phyloP scores from a whole-genome alignment of 2,888 invertebrate genomes.

The Callosobruchus maculatus region DNA sequence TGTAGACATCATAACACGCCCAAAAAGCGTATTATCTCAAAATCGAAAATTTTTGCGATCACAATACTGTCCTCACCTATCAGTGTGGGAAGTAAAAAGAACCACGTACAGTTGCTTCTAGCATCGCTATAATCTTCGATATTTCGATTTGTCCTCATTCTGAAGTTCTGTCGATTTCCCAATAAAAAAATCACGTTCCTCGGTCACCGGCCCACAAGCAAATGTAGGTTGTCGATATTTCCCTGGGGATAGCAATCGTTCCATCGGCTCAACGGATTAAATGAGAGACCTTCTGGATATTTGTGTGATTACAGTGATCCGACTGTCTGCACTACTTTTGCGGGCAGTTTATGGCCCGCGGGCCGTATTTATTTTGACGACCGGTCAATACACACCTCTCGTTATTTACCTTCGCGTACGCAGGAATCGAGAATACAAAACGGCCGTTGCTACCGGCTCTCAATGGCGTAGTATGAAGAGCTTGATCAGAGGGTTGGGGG shows the following conservation, averaged over 20 bases:
- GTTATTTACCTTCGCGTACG: neutral
- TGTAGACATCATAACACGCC: too few relatives aligned
- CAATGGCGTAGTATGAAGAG: neutral
- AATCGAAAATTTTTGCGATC: too few relatives aligned
- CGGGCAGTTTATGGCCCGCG: neutral
- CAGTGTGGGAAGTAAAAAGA: too few relatives aligned
- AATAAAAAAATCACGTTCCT: neutral
- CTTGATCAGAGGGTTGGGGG: too few relatives aligned
- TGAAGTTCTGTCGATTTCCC: too few relatives aligned
- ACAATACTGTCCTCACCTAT: too few relatives aligned
- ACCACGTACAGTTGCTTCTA: too few relatives aligned
- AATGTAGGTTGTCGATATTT: neutral
- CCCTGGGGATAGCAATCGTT: neutral
- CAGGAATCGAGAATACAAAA: neutral
- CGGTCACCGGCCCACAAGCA: neutral
- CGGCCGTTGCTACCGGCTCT: neutral
- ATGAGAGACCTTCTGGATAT: neutral
- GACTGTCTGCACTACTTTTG: neutral
- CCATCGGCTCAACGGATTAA: neutral
- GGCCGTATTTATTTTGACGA: neutral
- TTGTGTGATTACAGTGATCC: neutral
- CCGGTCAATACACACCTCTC: neutral
- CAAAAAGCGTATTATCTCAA: too few relatives aligned
- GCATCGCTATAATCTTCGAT: too few relatives aligned
- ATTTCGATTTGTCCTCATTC: too few relatives aligned